Percentiles rank a stretch among this genome's conserved stretches.
phyloP scores from a whole-genome alignment of 2,113 vertebrate species.

The Bolborhynchus lineola region DNA sequence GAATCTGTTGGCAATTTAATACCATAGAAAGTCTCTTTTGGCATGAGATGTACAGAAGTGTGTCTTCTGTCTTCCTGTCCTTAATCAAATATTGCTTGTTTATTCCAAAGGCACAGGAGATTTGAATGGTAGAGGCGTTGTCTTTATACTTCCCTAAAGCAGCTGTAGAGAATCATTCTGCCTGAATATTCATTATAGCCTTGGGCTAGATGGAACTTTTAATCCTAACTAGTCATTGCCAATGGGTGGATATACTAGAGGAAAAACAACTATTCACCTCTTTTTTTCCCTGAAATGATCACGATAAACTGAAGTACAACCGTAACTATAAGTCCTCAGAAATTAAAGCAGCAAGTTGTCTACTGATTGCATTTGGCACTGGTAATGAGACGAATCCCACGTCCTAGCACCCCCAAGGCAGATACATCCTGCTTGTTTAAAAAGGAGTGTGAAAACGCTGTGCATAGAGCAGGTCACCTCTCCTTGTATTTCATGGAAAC shows the following conservation, averaged over 20 bases:
- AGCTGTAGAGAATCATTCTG: conserved; percentile 40
- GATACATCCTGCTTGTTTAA: conserved; percentile 8
- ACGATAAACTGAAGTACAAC: conserved; percentile 60
- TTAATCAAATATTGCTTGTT: conserved; percentile 61
- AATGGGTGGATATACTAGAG: conserved; percentile 52
- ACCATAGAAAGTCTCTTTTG: not conserved
- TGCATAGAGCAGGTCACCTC: not conserved
- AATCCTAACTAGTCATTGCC: conserved; percentile 63
- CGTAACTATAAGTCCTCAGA: conserved; percentile 37
- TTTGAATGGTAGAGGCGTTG: conserved; percentile 42
- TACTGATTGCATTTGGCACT: conserved; percentile 44
- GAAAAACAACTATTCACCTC: conserved; percentile 58
- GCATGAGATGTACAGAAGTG: not conserved
- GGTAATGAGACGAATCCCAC: conserved; percentile 42
- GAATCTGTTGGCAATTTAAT: conserved; percentile 20
- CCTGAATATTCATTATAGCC: conserved; percentile 69
- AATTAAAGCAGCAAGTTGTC: conserved; percentile 62
- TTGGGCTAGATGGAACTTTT: conserved; percentile 57
- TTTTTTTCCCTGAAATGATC: conserved; percentile 34
- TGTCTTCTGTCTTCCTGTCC: conserved; percentile 10
- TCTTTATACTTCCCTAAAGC: conserved; percentile 55
- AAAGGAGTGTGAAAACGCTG: not conserved
- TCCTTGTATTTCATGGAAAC: not conserved
- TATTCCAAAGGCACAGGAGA: conserved; percentile 56
- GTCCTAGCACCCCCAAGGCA: conserved; percentile 24